Base-by-base conservation (phyloP, 2,797 vertebrate genomes). In the Choloepus didactylus region DNA sequence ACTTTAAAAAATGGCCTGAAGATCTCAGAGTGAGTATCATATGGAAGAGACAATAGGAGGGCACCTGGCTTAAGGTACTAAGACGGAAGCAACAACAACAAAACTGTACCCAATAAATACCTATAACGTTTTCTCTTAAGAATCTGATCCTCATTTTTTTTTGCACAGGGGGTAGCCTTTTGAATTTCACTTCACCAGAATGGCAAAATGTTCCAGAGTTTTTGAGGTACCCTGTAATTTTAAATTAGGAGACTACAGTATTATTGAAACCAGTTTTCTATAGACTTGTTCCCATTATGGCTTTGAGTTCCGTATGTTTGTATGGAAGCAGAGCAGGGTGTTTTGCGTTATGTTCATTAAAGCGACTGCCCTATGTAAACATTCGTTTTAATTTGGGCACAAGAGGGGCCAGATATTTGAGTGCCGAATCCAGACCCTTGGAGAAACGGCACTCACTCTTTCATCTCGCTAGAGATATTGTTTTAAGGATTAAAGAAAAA, bases 1-100 rank as follows among this genome's bases (percentile, higher is more conserved):
- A 87, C n/a, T 72, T 97, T 46, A 84, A 91, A 72, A 94, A 97
- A 73, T 83, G 21, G 1, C 73, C 95, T 80, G 35, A 92, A 96
- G 96, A 91, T 79, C 15, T 49, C 67, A 56, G 0, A 12, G 72
- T 69, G 64, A 92, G 64, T 88, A 29, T 46, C 51, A 80, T 46
- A 83, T 38, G 54, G 89, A 86, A 91, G 46, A 80, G 38, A 54
- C 44, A 81, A 87, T 35, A 93, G 72, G 85, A 10, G 76, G 75
- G 9, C 35, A 91, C 41, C 35, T 93, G 70, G 29, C 23, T 84
- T 84, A 77, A 46, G 14, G 19, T 86, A 56, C 11, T 60, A 62
- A 81, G 19, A 18, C 0, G 56, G 41, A 95, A 83, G 49, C 72
- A 29, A 87, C 29, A 46, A 15, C 11, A 70, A 75, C 11, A 85